Base-by-base conservation (phyloP, 1,140 invertebrate species). In the Drosophila nasuta region DNA sequence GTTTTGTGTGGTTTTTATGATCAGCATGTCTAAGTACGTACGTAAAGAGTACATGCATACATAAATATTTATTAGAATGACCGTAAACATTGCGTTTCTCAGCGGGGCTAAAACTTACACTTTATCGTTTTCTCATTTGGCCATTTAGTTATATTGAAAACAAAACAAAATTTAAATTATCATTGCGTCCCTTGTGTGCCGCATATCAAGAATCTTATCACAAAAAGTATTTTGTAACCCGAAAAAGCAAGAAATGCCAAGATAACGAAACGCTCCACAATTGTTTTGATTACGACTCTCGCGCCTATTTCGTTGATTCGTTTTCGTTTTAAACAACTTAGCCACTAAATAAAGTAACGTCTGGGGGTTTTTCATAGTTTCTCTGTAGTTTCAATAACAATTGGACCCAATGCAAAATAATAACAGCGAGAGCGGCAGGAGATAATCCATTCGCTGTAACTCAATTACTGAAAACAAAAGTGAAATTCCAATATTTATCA, bases 171-270 rank as follows among this genome's bases (percentile, higher is more conserved):
- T 76, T 79, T 63, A 68, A 82, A 82, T 86, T 87, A 86, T 87
- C 79, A 86, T 67, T 59, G 17, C 38, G 46, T 41, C 45, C 46
- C 35, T 25, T 20, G 35, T 11, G 33, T 30, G 43, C 5, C 20
- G 77, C 63, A 66, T 81, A 83, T 81, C 77, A 87, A 68, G 52
- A 82, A 82, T 86, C 82, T 86, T 86, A 86, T 86, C 82, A 63
- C 45, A 69, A 52, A 25, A 38, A 43, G 45, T 57, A 82, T 82
- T 86, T 86, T 79, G 82, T 86, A 86, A 86, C 78, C 46, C 54
- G 35, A 25, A 70, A 79, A 81, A 66, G 56, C 56, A 59, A 74
- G 70, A 46, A 69, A 63, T 64, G 48, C 62, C 51, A 86, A 25
- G 82, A 86, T 86, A 86, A 86, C 35, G 82, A 15, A 15, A 3